phyloP scores from a whole-genome alignment of 2,113 vertebrate species.

The Diphyllodes magnificus region DNA sequence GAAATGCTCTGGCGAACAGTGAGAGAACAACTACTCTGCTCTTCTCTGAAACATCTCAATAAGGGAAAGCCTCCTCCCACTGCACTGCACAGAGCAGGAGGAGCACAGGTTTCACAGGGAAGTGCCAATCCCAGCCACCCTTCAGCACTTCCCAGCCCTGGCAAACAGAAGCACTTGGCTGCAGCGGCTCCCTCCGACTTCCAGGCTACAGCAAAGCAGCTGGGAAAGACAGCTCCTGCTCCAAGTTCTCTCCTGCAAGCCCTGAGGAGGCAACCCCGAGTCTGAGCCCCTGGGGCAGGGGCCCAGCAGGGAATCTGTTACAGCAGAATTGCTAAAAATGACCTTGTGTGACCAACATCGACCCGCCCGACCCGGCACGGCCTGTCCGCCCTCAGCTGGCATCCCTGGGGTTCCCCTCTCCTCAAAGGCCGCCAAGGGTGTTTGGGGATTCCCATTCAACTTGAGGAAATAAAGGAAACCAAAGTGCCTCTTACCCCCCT shows the following conservation, averaged over 20 bases:
- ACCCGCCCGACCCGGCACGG: fast-evolving
- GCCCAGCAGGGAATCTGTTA: background rate
- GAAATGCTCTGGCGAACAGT: fast-evolving
- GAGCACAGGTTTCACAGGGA: background rate
- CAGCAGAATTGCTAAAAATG: background rate
- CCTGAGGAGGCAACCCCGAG: background rate
- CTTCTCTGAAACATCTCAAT: background rate
- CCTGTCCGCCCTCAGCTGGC: background rate
- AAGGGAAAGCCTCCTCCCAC: background rate
- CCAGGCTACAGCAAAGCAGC: background rate
- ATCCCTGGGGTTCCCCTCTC: background rate
- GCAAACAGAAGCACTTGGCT: background rate
- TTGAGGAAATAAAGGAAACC: background rate
- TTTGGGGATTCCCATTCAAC: background rate
- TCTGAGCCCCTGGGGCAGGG: background rate
- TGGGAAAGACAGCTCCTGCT: background rate
- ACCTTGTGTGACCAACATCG: background rate
- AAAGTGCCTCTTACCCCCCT: background rate
- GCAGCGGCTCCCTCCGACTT: background rate
- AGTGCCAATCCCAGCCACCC: background rate
- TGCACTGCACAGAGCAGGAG: background rate
- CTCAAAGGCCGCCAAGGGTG: background rate
- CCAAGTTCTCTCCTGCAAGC: background rate
- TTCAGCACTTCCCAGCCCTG: background rate
- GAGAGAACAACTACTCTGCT: background rate